Evolutionary conservation across 2,113 vertebrate genomes (phyloP), one percentile per base, ranked within the genome.

Genomic region (Lipophrys pholis): DNA sequence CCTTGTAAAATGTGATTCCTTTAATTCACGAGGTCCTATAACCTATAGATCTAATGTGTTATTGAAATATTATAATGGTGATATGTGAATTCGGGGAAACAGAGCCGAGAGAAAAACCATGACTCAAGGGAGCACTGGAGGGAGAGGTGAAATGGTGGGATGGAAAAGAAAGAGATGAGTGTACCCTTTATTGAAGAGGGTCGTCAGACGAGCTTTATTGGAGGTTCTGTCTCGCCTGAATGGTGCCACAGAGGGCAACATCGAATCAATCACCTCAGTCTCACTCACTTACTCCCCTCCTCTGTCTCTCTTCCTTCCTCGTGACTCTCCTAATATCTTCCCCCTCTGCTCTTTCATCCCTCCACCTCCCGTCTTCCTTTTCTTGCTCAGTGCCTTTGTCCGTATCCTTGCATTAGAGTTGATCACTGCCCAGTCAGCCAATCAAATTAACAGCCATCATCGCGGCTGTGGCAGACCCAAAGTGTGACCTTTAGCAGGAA

Each of bases 201-300:
- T 91, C 87, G 75, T 90, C 90, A 91, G 85, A 78, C 73, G 62
- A 87, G 87, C 80, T 91, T 90, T 90, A 92, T 90, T 89, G 89
- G 86, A 90, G 84, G 74, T 86, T 91, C 86, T 92, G 90, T 92
- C 89, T 91, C 87, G 87, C 81, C 88, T 90, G 86, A 90, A 89
- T 76, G 88, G 87, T 90, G 90, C 89, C 89, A 88, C 79, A 55
- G 87, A 91, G 90, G 83, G 83, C 87, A 89, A 88, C 91, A 88
- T 81, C 76, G 36, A 91, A 88, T 92, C 87, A 91, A 88, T 91
- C 90, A 88, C 81, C 82, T 70, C 68, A 74, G 75, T 87, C 85
- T 87, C 85, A 78, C 85, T 85, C 83, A 81, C 83, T 89, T 84
- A 85, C 86, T 74, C 74, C 56, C 72, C 70, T 77, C 74, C 62